Evolutionary conservation across 2,113 vertebrate species (phyloP), one percentile per base, ranked within the genome.

Genomic region (Alexandromys fortis): DNA sequence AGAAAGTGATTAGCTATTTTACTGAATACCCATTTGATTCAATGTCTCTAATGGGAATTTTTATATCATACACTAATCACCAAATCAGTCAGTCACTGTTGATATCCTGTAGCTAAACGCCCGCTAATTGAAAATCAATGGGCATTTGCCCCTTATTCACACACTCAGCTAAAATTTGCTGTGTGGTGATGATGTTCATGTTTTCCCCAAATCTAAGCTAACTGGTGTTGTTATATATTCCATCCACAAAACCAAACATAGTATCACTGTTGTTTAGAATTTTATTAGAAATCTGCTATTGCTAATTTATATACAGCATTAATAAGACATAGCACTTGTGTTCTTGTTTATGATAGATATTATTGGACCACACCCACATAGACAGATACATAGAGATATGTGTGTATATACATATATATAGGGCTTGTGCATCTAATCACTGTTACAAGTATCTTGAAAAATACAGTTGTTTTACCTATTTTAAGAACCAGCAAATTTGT

Each of bases 101-200:
- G 67, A 96, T 13, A 10, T 95, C 28, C 75, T 92, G 4, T 87
- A 86, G 75, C 42, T 97, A 85, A 96, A 89, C 61, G 13, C 83
- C 82, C 49, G 68, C 28, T 89, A 94, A 91, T 93, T 97, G 58
- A 96, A 96, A 95, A 92, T 73, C 91, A 61, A 93, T 77, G 73
- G 14, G 3, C 11, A n/a, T 91, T 78, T 96, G 3, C n/a, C 49
- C 33, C 58, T 67, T 35, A 86, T 68, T n/a, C 14, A 89, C 22
- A 2, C 42, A 91, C 81, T 90, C 7, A 61, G 4, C 73, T 77
- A 81, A 95, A 89, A 67, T 89, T 75, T 92, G 75, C 24, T 52
- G 6, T 89, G 1, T 76, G 22, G 5, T 86, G 9, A 10, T 92
- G 3, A 79, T 68, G 38, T 95, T 92, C n/a, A 55, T 35, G 7